Percentiles rank a stretch among this genome's conserved stretches.
Evolutionary conservation across 2,113 vertebrate genomes (phyloP).

Genomic region (Tachycineta bicolor): DNA sequence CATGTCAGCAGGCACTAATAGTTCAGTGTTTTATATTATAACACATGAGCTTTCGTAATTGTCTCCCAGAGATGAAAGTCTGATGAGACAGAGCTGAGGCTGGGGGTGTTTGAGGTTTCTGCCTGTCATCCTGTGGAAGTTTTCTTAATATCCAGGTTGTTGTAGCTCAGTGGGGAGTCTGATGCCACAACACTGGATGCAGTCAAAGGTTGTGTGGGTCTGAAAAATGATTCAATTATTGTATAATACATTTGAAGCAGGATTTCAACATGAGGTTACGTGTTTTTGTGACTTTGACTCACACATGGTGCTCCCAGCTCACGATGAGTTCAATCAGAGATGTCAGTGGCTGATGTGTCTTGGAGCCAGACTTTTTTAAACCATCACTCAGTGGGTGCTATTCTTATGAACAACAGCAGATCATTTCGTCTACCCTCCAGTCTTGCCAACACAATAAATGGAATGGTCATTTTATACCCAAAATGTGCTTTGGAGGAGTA

Average conservation of each 20-base stretch:
- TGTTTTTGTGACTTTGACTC: not conserved
- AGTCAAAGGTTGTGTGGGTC: not conserved
- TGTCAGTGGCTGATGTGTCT: not conserved
- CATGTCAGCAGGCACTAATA: constrained; percentile 44
- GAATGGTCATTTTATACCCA: not conserved
- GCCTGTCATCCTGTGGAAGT: not conserved
- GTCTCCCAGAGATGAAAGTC: not conserved
- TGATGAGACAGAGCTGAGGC: constrained; percentile 9
- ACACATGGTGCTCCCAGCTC: not conserved
- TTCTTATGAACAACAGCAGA: not conserved
- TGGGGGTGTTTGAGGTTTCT: not conserved
- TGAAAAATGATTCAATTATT: not conserved
- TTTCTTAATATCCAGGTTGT: not conserved
- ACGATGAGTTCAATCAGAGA: not conserved
- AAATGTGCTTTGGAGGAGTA: not conserved
- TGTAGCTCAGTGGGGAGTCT: not conserved
- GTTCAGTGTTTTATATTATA: not conserved
- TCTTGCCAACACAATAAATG: not conserved
- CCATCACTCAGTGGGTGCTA: not conserved
- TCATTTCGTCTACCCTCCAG: not conserved
- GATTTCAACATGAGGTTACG: not conserved
- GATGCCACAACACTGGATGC: not conserved
- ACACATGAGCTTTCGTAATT: constrained; percentile 14
- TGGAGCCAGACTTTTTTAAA: not conserved
- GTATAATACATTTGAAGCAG: not conserved